These are phyloP conservation scores for Callithrix jacchus DNA, from an alignment of 2,113 vertebrate genomes.

Conservation along the genomic window DNA sequence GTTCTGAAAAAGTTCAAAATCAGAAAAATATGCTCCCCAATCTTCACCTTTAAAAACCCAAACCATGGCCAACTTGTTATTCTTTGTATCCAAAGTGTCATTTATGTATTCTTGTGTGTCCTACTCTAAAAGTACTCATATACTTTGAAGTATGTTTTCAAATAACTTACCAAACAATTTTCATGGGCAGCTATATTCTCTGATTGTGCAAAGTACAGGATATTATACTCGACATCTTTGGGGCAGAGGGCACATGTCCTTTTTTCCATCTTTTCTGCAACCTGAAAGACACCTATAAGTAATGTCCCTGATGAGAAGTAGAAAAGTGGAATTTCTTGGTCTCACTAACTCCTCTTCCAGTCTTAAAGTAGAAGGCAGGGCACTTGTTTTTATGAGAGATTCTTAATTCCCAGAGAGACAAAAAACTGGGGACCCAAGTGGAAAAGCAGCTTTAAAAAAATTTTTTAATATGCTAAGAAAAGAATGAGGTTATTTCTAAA, in stretches of 20 bases:
- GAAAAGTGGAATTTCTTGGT: neutral
- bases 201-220: conserved; percentile 81
- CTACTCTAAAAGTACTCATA: neutral
- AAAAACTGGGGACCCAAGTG: neutral
- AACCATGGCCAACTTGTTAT: neutral
- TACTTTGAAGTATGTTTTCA: conserved; percentile 40
- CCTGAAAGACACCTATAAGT: conserved; percentile 64
- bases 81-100: neutral
- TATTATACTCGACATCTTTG: conserved; percentile 66
- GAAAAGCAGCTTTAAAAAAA: neutral
- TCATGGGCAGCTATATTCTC: conserved; percentile 83
- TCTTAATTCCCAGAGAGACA: neutral
- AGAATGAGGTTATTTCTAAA: conserved; percentile 16
- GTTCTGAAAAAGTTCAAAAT: neutral
- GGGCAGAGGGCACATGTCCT: conserved; percentile 81
- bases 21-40: neutral
- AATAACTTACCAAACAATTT: conserved; percentile 85
- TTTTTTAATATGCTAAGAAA: conserved; percentile 12
- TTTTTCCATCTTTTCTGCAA: conserved; percentile 83
- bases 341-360: neutral
- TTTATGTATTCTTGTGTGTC: neutral
- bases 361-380: neutral
- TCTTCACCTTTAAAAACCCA: neutral
- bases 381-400: neutral
- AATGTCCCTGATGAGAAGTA: conserved; percentile 55